These are phyloP conservation scores for Lasiurus borealis DNA, from an alignment of 2,113 vertebrate genomes.

Conservation along the genomic window DNA sequence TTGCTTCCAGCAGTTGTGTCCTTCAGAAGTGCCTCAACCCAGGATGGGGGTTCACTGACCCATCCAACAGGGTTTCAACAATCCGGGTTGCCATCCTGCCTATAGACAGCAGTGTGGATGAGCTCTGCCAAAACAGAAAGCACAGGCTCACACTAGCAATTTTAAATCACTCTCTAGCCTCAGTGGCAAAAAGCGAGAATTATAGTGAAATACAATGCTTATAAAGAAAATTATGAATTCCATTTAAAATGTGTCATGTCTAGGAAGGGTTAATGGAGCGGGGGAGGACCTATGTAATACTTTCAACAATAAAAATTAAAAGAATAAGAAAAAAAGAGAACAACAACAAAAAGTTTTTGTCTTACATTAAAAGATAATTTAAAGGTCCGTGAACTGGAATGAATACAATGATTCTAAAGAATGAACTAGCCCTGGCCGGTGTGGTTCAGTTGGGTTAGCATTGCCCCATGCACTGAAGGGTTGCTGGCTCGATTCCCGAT, in stretches of 20 bases:
- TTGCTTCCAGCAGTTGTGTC: rapidly evolving
- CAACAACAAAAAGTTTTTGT: background rate
- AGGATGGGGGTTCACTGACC: background rate
- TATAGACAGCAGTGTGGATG: background rate
- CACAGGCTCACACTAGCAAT: background rate
- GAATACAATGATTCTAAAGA: background rate
- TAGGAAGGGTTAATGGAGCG: too few species aligned
- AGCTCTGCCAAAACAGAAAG: background rate
- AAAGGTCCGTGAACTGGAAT: background rate
- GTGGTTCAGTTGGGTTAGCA: too few species aligned
- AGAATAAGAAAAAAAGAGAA: background rate
- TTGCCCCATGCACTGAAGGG: too few species aligned
- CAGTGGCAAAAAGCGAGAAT: background rate
- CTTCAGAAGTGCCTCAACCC: background rate
- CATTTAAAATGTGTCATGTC: background rate
- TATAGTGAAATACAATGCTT: background rate
- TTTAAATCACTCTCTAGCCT: background rate
- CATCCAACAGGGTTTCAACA: background rate
- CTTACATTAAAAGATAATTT: background rate
- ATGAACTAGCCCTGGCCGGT: too few species aligned
- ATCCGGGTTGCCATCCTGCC: background rate
- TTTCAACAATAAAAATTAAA: background rate
- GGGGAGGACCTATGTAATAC: too few species aligned
- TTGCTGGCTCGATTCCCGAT: too few species aligned
- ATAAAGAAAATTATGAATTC: background rate